Base-by-base conservation (phyloP, 2,888 invertebrate species). In the Torymus auratus region DNA sequence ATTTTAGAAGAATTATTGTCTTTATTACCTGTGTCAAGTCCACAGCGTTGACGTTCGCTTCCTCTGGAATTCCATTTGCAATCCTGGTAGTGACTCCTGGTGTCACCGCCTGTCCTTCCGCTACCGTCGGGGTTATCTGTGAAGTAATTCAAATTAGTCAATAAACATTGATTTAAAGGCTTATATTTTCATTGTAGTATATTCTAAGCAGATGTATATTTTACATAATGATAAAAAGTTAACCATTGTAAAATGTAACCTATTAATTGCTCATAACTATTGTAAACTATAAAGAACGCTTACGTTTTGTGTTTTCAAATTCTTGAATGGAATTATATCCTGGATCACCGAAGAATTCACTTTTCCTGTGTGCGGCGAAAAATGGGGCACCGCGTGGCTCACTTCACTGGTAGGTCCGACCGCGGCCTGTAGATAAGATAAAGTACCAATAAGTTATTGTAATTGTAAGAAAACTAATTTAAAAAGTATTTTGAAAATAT, bases 251-350 rank as follows among this genome's bases (percentile, higher is more conserved):
- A 52, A 20, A 17, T 52, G n/a, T n/a, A n/a, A n/a, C n/a, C n/a
- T n/a, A n/a, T n/a, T n/a, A n/a, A n/a, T n/a, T n/a, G n/a, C n/a
- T n/a, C n/a, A n/a, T n/a, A n/a, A n/a, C n/a, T 65, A 65, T 12
- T 15, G n/a, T 10, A 65, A 65, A 17, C 3, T 52, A 13, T 14
- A 11, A 14, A 7, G 11, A 60, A 60, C 2, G 64, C 73, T 77
- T 17, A 81, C 77, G 1, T 69, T 71, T 28, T 28, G 5, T 7
- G 58, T 60, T 60, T 77, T 77, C 15, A 77, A 58, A 53, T 73
- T 72, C 53, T 73, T 77, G 1, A 81, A 60, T 0, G 69, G 64
- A 5, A 73, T 2, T 11, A 71, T 41, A 1, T 77, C 69, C 20
- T 69, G 50, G 7, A 13, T 17, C 0, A n/a, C 17, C 1, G 55